Conservation (phyloP, 2,113 vertebrate species). For the Choloepus hoffmanni region DNA sequence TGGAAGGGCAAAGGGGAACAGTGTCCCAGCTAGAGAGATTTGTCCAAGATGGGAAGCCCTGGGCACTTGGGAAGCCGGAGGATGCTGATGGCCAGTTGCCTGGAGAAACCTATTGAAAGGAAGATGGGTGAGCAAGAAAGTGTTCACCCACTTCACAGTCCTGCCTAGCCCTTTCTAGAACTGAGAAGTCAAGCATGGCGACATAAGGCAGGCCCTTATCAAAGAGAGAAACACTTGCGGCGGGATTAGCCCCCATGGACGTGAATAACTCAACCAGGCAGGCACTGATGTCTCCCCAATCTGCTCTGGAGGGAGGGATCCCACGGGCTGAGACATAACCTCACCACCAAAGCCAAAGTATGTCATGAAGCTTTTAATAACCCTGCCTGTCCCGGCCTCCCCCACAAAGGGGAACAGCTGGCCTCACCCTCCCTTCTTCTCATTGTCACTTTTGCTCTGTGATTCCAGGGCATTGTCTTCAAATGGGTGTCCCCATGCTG, state of each 20-base stretch:
- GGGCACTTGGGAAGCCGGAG: too few relatives aligned
- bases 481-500: slow-evolving; percentile 57
- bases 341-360: slow-evolving; percentile 81
- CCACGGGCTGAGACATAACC: slow-evolving; percentile 80
- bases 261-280: slow-evolving; percentile 73
- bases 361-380: slow-evolving; percentile 84
- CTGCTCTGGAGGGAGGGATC: slow-evolving; percentile 66
- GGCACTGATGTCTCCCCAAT: slow-evolving; percentile 33
- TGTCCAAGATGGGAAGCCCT: not conserved
- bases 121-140: not conserved
- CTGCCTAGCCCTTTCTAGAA: slow-evolving; percentile 2
- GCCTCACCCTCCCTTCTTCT: slow-evolving; percentile 76
- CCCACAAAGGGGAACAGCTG: slow-evolving; percentile 78
- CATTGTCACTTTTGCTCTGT: slow-evolving; percentile 72
- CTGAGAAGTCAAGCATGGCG: slow-evolving; percentile 51
- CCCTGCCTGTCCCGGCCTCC: slow-evolving; percentile 75
- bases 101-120: not conserved
- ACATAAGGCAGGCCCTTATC: slow-evolving; percentile 68
- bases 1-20: not conserved
- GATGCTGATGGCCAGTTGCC: not conserved
- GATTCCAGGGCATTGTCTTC: slow-evolving; percentile 76
- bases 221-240: slow-evolving; percentile 72
- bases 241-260: slow-evolving; percentile 72
- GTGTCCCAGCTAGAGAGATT: not conserved
- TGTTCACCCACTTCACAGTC: not conserved